These are phyloP conservation scores for Acropora yongei DNA, from an alignment of 64 coral and sea anemone genomes.

Conservation along the genomic window DNA sequence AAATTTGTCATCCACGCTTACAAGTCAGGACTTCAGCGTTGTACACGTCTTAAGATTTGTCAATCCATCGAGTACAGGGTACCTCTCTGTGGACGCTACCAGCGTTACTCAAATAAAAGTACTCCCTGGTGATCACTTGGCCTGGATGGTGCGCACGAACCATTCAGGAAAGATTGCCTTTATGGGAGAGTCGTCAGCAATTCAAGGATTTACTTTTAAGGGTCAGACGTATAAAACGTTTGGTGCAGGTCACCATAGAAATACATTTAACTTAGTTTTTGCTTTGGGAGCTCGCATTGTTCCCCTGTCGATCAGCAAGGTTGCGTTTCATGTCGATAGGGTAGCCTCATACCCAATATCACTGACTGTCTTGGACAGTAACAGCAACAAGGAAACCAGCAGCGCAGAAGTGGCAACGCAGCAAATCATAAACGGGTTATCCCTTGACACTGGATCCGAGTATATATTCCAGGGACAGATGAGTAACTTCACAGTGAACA, in stretches of 20 bases:
- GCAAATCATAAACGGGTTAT: conserved; percentile 31
- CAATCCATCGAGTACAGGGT: conserved; percentile 20
- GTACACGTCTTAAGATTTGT: conserved; percentile 30
- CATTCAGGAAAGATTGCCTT: conserved; percentile 44
- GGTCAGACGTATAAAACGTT: neutral
- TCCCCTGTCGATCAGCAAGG: neutral
- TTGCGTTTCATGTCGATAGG: conserved; percentile 1
- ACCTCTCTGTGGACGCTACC: conserved; percentile 38
- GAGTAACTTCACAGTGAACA: neutral
- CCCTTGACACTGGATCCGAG: conserved; percentile 18
- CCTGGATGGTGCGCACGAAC: conserved; percentile 31
- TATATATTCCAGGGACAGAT: neutral
- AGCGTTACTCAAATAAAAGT: conserved; percentile 43
- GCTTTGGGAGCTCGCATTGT: conserved; percentile 5
- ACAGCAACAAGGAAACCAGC: neutral
- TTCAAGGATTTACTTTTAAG: conserved; percentile 12
- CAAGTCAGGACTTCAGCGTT: conserved; percentile 22
- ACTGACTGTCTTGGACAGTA: neutral
- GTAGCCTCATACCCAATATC: neutral
- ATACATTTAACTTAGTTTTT: neutral
- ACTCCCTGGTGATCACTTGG: conserved; percentile 61
- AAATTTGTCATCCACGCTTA: neutral
- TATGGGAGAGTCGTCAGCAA: neutral
- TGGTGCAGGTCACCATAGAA: neutral
- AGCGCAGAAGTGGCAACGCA: neutral